Percentiles rank a stretch among this genome's conserved stretches.
Conservation (phyloP, 2,888 invertebrate species). For the Parnassius glacialis region DNA sequence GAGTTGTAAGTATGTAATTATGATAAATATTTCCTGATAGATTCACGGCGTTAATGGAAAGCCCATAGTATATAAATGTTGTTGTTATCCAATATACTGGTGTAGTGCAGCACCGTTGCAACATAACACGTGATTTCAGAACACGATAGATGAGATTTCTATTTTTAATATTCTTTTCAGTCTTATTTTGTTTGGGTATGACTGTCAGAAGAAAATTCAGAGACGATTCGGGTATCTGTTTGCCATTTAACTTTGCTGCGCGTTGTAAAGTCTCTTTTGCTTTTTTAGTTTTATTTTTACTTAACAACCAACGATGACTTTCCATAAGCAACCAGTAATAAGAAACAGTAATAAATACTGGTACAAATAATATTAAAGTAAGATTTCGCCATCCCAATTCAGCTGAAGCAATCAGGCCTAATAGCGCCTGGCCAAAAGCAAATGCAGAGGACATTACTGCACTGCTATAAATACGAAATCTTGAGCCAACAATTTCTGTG, state of each 20-base stretch:
- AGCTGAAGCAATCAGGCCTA: constrained; percentile 85
- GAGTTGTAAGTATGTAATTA: constrained; percentile 85
- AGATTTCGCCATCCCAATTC: constrained; percentile 86
- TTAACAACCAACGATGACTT: constrained; percentile 88
- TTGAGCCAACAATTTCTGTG: constrained; percentile 88
- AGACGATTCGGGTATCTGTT: constrained; percentile 68
- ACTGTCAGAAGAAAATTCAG: constrained; percentile 59
- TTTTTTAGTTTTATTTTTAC: constrained; percentile 82
- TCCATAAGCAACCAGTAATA: constrained; percentile 86
- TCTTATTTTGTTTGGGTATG: constrained; percentile 44
- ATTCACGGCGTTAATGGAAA: constrained; percentile 88
- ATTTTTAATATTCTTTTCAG: constrained; percentile 34
- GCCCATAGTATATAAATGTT: constrained; percentile 89
- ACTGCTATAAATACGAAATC: constrained; percentile 85
- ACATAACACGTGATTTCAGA: constrained; percentile 75
- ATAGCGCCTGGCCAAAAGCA: constrained; percentile 85
- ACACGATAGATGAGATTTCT: constrained; percentile 61
- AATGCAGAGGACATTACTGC: constrained; percentile 86
- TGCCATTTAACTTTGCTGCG: constrained; percentile 83
- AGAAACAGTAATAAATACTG: constrained; percentile 83
- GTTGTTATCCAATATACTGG: constrained; percentile 90
- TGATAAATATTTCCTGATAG: constrained; percentile 87
- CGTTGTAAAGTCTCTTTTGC: constrained; percentile 81
- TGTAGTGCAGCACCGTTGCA: constrained; percentile 83
- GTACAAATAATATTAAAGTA: constrained; percentile 84